Base-by-base conservation (phyloP, 2,113 vertebrate genomes). In the Ovis canadensis region DNA sequence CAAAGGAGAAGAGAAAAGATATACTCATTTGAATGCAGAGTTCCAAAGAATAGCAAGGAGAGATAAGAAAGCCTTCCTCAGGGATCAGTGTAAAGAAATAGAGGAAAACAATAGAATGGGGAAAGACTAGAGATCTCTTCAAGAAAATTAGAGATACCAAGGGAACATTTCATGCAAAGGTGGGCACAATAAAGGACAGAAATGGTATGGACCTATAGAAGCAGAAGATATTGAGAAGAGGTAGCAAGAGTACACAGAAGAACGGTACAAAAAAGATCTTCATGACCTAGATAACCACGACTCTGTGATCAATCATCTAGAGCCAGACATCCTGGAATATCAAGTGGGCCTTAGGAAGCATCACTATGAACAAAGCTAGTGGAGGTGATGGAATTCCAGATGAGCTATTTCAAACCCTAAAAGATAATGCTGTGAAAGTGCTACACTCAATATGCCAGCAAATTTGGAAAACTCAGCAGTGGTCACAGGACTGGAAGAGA, bases 231-330 rank as follows among this genome's bases (percentile, higher is more conserved):
- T 17, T 64, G 3, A 16, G 62, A 64, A 16, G 4, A n/a, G 31
- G 31, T n/a, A 16, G 31, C 31, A 64, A 64, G 31, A n/a, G 3
- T n/a, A n/a, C 62, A 64, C 62, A 64, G 31, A 64, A 64, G 33
- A 64, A 64, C 31, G 9, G 1, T 64, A 64, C 62, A 17, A 17
- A 64, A 64, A 64, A 17, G 7, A 64, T 64, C 31, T 64, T 64
- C 62, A 64, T 2, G 3, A 17, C 62, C 31, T 7, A 4, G 5
- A 64, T 64, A 64, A 64, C 7, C 14, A 62, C 0, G 3, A 64
- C 15, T 3, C 3, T 64, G 62, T 64, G 15, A 64, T 64, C 31
- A 64, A 0, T 64, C 15, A n/a, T 7, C 62, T 64, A 33, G 62
- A n/a, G 3, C 62, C 62, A 64, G 31, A n/a, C 62, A 64, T 64